Evolutionary conservation across 2,113 vertebrate genomes (phyloP).

Genomic region (Engraulis encrasicolus): DNA sequence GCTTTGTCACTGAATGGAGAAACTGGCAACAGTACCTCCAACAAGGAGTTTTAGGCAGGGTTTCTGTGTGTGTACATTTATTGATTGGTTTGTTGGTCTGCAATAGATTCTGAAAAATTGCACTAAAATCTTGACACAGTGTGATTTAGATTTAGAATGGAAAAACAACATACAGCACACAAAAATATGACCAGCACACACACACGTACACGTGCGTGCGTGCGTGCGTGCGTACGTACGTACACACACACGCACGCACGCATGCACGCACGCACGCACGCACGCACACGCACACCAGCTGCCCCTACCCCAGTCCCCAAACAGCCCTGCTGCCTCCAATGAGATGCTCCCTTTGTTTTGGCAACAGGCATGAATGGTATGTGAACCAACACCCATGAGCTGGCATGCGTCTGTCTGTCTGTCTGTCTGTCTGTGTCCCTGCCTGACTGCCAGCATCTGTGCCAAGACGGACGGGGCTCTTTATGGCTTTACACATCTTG

Average conservation of each 20-base stretch:
- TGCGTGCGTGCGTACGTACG: no score
- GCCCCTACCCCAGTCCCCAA: not conserved
- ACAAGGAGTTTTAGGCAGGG: no score
- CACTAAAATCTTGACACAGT: no score
- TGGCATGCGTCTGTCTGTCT: no score
- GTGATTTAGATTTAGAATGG: not conserved
- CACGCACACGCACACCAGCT: not conserved
- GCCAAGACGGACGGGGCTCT: not conserved
- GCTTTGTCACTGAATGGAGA: not conserved
- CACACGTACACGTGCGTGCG: no score
- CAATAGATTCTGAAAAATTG: no score
- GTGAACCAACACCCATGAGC: not conserved
- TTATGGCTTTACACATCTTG: not conserved
- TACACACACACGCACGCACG: no score
- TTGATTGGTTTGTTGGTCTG: no score
- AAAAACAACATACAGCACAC: not conserved
- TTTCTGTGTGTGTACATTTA: no score
- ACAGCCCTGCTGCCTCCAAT: not conserved
- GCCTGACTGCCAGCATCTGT: conserved; percentile 2
- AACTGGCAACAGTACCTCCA: not conserved
- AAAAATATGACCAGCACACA: not conserved
- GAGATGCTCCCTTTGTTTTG: conserved; percentile 9
- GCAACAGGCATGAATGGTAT: conserved; percentile 3
- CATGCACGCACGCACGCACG: no score
- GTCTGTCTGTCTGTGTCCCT: not conserved